Evolutionary conservation across 2,888 invertebrate species (phyloP).

Genomic region (Schizotus pectinicornis): DNA sequence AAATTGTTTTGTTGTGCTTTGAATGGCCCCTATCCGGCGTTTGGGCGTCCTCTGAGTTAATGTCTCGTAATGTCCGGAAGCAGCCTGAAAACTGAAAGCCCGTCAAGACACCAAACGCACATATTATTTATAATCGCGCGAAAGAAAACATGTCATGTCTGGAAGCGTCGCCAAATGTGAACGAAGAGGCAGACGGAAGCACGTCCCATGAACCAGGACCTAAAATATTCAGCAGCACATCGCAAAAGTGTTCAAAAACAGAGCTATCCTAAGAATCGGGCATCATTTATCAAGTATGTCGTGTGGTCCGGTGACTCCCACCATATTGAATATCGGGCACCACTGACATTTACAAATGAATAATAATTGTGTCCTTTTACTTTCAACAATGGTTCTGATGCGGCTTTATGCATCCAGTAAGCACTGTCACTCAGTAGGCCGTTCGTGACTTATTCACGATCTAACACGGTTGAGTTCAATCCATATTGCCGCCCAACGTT

Average conservation of each 20-base stretch:
- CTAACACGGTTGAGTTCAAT: slow-evolving; percentile 18
- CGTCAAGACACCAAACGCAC: slow-evolving; percentile 22
- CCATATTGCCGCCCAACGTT: slow-evolving; percentile 9
- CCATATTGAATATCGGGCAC: slow-evolving; percentile 60
- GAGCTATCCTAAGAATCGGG: slow-evolving; percentile 57
- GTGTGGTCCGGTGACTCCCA: slow-evolving; percentile 59
- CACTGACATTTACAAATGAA: slow-evolving; percentile 61
- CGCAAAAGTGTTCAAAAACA: slow-evolving; percentile 56
- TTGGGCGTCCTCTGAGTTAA: slow-evolving; percentile 14
- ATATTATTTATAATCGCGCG: slow-evolving; percentile 43
- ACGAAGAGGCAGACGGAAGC: slow-evolving; percentile 48
- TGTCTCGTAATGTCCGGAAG: slow-evolving; percentile 36
- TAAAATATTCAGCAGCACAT: slow-evolving; percentile 55
- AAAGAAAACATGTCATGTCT: slow-evolving; percentile 41
- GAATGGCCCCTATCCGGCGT: slow-evolving; percentile 2
- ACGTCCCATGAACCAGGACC: slow-evolving; percentile 48
- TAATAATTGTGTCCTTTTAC: slow-evolving; percentile 61
- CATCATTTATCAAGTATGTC: slow-evolving; percentile 59
- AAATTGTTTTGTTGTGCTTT: slow-evolving; percentile 17
- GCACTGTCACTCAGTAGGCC: slow-evolving; percentile 43
- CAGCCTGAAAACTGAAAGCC: slow-evolving; percentile 26
- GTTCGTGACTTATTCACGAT: slow-evolving; percentile 36
- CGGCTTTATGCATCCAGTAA: slow-evolving; percentile 48
- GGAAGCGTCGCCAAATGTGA: slow-evolving; percentile 44
- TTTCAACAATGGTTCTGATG: slow-evolving; percentile 54